phyloP scores from a whole-genome alignment of 2,888 invertebrate species.

The Acanthoscelides obtectus region DNA sequence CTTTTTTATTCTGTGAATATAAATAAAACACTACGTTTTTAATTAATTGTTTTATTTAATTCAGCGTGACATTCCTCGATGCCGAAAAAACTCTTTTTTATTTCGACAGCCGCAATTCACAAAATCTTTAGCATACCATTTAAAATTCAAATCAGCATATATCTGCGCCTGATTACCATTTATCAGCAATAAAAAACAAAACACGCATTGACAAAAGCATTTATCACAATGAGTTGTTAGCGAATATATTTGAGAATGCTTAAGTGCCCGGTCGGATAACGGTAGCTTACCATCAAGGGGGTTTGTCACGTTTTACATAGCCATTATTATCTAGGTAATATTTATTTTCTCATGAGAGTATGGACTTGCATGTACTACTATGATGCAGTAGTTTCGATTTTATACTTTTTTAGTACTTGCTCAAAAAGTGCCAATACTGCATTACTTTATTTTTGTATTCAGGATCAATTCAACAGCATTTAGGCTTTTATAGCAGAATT shows the following conservation, averaged over 20 bases:
- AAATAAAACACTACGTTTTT: slow-evolving; percentile 17
- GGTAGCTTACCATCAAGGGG: background rate
- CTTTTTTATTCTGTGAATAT: slow-evolving; percentile 26
- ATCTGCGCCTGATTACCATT: background rate
- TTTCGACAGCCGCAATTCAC: background rate
- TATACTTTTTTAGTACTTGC: too few relatives aligned
- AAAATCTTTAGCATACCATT: background rate
- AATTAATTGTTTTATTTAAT: slow-evolving; percentile 16
- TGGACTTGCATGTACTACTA: too few relatives aligned
- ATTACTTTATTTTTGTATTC: too few relatives aligned
- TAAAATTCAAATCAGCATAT: background rate
- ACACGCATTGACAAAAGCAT: background rate
- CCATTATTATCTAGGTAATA: too few relatives aligned
- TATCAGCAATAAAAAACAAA: background rate
- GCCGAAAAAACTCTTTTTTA: background rate
- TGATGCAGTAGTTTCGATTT: too few relatives aligned
- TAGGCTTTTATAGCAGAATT: too few relatives aligned
- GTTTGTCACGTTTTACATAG: too few relatives aligned
- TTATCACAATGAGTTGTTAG: background rate
- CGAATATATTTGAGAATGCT: background rate
- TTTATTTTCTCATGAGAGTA: too few relatives aligned
- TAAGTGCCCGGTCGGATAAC: background rate
- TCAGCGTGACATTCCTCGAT: background rate
- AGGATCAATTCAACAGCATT: too few relatives aligned
- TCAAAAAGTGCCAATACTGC: too few relatives aligned